Evolutionary conservation across 2,113 vertebrate genomes (phyloP).

Genomic region (Neopipo cinnamomea): DNA sequence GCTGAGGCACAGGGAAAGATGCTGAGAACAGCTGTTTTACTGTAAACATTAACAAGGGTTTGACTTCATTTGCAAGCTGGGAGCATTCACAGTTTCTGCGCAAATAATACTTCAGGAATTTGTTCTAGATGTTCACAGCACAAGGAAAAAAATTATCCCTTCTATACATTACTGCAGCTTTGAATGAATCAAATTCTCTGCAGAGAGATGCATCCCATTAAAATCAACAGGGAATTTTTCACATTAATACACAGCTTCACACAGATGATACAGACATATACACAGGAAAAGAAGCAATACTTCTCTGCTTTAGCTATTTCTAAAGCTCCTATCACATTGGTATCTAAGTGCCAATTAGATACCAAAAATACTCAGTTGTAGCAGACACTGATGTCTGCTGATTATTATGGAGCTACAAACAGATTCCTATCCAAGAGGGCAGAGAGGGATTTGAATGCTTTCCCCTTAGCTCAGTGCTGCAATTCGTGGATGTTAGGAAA

Average conservation of each 20-base stretch:
- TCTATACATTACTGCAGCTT: background rate
- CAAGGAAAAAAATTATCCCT: background rate
- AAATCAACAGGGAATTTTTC: constrained; percentile 41
- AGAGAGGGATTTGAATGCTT: constrained; percentile 37
- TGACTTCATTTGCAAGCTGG: constrained; percentile 58
- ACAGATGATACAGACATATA: background rate
- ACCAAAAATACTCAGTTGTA: constrained; percentile 48
- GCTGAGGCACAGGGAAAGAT: constrained; percentile 30
- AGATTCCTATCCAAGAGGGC: constrained; percentile 22
- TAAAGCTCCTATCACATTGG: constrained; percentile 7
- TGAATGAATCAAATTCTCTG: constrained; percentile 19
- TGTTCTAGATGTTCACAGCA: constrained; percentile 28
- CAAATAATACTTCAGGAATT: constrained; percentile 24
- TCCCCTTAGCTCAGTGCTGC: background rate
- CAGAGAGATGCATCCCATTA: constrained; percentile 5
- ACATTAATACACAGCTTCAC: constrained; percentile 42
- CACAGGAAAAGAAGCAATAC: constrained; percentile 1
- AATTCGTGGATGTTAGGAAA: constrained; percentile 35
- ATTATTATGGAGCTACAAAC: constrained; percentile 29
- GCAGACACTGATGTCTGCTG: constrained; percentile 44
- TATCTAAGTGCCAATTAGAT: constrained; percentile 55
- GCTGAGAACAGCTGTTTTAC: constrained; percentile 68
- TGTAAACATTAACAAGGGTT: constrained; percentile 64
- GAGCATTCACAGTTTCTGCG: constrained; percentile 51
- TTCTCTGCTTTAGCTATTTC: constrained; percentile 44